A percentile compares a stretch with the other conserved stretches of the same genome.
Evolutionary conservation across 2,888 invertebrate species (phyloP).

Genomic region (Cabera pusaria): DNA sequence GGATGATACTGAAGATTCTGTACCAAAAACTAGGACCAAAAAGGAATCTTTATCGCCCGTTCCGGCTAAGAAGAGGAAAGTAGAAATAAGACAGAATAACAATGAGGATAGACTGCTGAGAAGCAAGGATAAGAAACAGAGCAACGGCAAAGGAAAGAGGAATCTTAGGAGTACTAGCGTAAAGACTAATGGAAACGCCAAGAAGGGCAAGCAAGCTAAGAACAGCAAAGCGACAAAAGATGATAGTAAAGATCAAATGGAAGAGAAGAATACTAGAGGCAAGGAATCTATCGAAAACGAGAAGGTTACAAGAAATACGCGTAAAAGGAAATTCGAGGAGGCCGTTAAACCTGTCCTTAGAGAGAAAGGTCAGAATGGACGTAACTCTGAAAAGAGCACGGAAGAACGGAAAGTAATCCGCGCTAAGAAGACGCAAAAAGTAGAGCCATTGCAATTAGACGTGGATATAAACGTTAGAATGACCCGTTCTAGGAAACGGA

Average conservation of each 20-base stretch:
- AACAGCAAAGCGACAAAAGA: no score
- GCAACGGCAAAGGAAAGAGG: slow-evolving; percentile 27
- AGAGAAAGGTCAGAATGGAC: slow-evolving; percentile 72
- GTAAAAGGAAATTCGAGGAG: slow-evolving; percentile 65
- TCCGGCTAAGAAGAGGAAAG: slow-evolving; percentile 67
- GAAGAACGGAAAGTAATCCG: slow-evolving; percentile 54
- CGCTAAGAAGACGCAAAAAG: slow-evolving; percentile 46
- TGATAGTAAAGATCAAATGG: no score
- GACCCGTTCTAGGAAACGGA: slow-evolving; percentile 63
- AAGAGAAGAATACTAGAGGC: slow-evolving; percentile 45
- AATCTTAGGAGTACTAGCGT: neutral
- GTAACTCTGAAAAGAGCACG: slow-evolving; percentile 46
- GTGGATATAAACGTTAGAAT: slow-evolving; percentile 51
- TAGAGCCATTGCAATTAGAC: slow-evolving; percentile 39
- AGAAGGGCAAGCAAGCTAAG: neutral
- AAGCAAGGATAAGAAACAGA: slow-evolving; percentile 40
- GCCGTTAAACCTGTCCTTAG: slow-evolving; percentile 61
- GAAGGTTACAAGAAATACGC: slow-evolving; percentile 54
- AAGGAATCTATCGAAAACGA: slow-evolving; percentile 78
- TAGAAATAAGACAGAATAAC: slow-evolving; percentile 45
- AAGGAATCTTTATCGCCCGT: slow-evolving; percentile 61
- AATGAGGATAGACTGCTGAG: slow-evolving; percentile 48
- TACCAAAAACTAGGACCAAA: slow-evolving; percentile 61
- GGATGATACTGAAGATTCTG: slow-evolving; percentile 64
- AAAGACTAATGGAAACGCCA: neutral